A percentile compares a stretch with the other conserved stretches of the same genome.
phyloP scores from a whole-genome alignment of 2,888 invertebrate species.

The Cantharis nigra region DNA sequence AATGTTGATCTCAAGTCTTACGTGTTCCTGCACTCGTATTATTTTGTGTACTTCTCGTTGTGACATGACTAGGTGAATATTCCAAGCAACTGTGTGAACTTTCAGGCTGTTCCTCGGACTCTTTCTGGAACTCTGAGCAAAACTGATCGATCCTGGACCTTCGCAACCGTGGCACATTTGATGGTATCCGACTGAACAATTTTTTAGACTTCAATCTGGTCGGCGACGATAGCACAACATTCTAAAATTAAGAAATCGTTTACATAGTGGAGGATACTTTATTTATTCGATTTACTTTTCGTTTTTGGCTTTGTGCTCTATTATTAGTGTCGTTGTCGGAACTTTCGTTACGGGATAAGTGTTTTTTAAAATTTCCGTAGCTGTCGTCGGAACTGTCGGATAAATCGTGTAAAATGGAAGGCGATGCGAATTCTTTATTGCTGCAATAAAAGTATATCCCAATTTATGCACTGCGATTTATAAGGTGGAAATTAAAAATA shows the following conservation, averaged over 20 bases:
- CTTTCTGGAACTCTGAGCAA: neutral
- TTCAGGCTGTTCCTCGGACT: neutral
- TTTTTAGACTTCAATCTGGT: neutral
- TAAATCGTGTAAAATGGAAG: neutral
- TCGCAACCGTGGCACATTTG: neutral
- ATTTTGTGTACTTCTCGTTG: neutral
- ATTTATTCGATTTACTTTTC: neutral
- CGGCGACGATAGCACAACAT: neutral
- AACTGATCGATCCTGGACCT: neutral
- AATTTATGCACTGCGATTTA: neutral
- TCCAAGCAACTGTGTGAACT: neutral
- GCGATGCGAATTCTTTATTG: neutral
- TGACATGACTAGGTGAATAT: neutral
- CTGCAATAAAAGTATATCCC: neutral
- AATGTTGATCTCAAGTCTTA: neutral
- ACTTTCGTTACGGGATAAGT: neutral
- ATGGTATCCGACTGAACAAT: neutral
- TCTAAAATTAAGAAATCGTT: neutral
- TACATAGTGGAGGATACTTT: neutral
- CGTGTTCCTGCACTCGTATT: neutral
- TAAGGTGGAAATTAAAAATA: neutral
- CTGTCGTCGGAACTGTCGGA: neutral
- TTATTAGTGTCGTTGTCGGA: neutral
- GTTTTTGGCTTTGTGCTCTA: neutral
- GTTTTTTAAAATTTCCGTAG: neutral